phyloP scores from a whole-genome alignment of 2,888 invertebrate genomes.

The Heliconius cydno region DNA sequence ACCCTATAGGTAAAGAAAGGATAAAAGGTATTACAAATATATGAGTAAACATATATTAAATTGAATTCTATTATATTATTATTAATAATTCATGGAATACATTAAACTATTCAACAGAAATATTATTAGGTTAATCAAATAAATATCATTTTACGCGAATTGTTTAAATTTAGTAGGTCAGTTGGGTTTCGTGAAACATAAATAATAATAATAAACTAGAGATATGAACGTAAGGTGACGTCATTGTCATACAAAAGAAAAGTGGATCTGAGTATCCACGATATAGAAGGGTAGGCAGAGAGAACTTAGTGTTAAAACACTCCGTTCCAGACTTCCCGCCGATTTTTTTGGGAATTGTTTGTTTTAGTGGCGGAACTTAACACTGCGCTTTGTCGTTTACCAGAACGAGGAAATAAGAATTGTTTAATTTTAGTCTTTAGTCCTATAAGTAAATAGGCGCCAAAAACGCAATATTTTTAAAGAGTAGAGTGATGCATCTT shows the following conservation, averaged over 20 bases:
- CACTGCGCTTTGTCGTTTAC: too few relatives aligned
- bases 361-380: too few relatives aligned
- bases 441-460: too few relatives aligned
- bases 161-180: neutral
- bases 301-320: too few relatives aligned
- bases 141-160: conserved; percentile 1
- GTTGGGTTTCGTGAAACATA: neutral
- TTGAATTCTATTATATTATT: neutral
- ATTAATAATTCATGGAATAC: conserved; percentile 4
- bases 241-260: neutral
- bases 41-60: too few relatives aligned
- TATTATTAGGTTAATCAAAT: conserved; percentile 1
- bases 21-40: too few relatives aligned
- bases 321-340: too few relatives aligned
- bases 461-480: too few relatives aligned
- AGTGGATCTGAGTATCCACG: neutral
- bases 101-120: neutral
- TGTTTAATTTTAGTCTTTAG: too few relatives aligned
- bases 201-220: neutral
- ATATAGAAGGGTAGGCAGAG: neutral
- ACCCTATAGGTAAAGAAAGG: neutral
- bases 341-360: too few relatives aligned
- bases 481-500: too few relatives aligned
- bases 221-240: neutral
- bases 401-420: too few relatives aligned